Percentiles rank a stretch among this genome's conserved stretches.
These are phyloP conservation scores for Umimayanthus kanabou DNA, from an alignment of 92 coral and sea anemone genomes.

Conservation along the genomic window DNA sequence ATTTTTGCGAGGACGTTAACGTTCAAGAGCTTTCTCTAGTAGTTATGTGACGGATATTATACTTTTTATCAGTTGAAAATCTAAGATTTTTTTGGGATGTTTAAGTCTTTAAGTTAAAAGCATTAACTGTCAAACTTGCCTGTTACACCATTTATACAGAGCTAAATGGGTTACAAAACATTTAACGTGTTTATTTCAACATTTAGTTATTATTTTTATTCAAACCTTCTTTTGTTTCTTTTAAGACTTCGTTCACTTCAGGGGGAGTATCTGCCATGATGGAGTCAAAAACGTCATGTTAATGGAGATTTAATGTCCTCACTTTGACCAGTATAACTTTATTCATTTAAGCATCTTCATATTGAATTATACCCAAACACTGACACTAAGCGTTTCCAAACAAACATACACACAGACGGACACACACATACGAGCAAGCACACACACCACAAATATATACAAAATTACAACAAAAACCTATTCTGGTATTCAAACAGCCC, in stretches of 20 bases:
- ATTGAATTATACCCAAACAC: not conserved
- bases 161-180: not conserved
- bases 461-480: not conserved
- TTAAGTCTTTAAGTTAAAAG: not conserved
- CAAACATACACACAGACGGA: not conserved
- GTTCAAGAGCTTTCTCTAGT: not conserved
- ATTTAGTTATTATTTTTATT: constrained; percentile 37
- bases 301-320: not conserved
- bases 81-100: too few species aligned
- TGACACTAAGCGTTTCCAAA: not conserved
- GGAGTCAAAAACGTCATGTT: constrained; percentile 44
- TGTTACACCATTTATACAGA: not conserved
- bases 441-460: not conserved
- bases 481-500: not conserved
- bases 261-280: constrained; percentile 68
- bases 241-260: constrained; percentile 57
- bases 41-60: too few species aligned
- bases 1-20: too few species aligned
- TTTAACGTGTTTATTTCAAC: not conserved
- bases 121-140: not conserved
- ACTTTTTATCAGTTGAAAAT: too few species aligned
- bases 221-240: constrained; percentile 80
- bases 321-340: not conserved
- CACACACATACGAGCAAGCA: not conserved
- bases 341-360: not conserved